Evolutionary conservation across 2,888 invertebrate species (phyloP), one percentile per base, ranked within the genome.

Genomic region (Myathropa florea): DNA sequence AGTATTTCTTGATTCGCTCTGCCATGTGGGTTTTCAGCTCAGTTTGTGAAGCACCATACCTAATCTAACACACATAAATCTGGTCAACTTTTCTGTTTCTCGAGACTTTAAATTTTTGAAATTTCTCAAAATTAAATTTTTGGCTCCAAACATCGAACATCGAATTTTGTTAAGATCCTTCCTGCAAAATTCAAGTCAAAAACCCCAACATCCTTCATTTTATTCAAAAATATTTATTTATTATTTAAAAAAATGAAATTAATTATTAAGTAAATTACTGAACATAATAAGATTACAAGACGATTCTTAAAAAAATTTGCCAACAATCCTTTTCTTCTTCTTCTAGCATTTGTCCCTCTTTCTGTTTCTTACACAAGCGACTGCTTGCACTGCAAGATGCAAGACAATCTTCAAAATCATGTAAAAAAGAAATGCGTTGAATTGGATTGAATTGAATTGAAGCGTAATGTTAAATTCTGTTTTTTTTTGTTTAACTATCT

Each of bases 211-310:
- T 28, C 26, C 12, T 14, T 55, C 1, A 46, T 70, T 80, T 84
- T 26, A 67, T 80, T 84, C 60, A 80, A 84, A 84, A 84, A 77
- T 84, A 84, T 76, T 61, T 7, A 36, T 77, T 80, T 72, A 63
- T 80, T 80, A 18, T 18, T 39, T 46, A 63, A 75, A 83, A 73
- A 83, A 71, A 72, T 70, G 57, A 39, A 67, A 67, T 46, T 30
- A 3, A 6, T 60, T 67, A 60, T 67, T 61, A 59, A 61, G 24
- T 59, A 23, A 60, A 80, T 75, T 67, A 46, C 65, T 33, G 61
- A 84, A 76, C 57, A 65, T 6, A 75, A 33, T 28, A 70, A 65
- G 36, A 70, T 39, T 30, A 71, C n/a, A 67, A 76, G 57, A 21
- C 23, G 12, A 55, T 63, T 72, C 39, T 33, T 55, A 3, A n/a